Base-by-base conservation (phyloP, 2,888 invertebrate species). In the Girardia tigrina region DNA sequence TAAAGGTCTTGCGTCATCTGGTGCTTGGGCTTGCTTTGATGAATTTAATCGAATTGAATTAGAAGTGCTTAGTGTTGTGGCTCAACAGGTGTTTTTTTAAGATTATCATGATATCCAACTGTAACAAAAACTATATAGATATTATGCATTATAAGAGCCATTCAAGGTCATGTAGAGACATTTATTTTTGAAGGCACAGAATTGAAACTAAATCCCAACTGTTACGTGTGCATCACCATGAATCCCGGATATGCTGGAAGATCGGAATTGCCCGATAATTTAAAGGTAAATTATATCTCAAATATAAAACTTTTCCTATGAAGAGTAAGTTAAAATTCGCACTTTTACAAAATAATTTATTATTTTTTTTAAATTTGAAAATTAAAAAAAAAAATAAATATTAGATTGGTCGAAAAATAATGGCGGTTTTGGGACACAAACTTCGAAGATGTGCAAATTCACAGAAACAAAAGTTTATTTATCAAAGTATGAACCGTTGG, bases 31-130 rank as follows among this genome's bases (percentile, higher is more conserved):
- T 0, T 91, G 91, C 84, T 91, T 92, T 82, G 91, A 91, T 81
- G 91, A 91, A 83, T 94, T 94, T 85, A 94, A 94, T 84, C 86
- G 91, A 78, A 91, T 91, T 80, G 90, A 90, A 80, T 87, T 90
- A 56, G 90, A 91, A 85, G 91, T 91, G 56, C 85, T 91, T 78
- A 91, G 91, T 36, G 91, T 91, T 0, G 89, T 91, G 74, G 91
- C 91, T 0, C 91, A 91, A 82, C 91, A 91, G 86, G 91, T 91
- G 80, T 84, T 90, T 75, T 90, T 89, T 80, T n/a, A n/a, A n/a
- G n/a, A 90, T 91, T 79, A 86, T 90, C 56, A 87, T 89, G 26
- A 1, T 36, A 1, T 14, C 14, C 4, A 28, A n/a, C 16, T n/a
- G 8, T 20, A 29, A 8, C 8, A 20, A 12, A 27, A 20, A 2